Evolutionary conservation across 1,140 invertebrate species (phyloP), one percentile per base, ranked within the genome.

Genomic region (Chrysoperla carnea): DNA sequence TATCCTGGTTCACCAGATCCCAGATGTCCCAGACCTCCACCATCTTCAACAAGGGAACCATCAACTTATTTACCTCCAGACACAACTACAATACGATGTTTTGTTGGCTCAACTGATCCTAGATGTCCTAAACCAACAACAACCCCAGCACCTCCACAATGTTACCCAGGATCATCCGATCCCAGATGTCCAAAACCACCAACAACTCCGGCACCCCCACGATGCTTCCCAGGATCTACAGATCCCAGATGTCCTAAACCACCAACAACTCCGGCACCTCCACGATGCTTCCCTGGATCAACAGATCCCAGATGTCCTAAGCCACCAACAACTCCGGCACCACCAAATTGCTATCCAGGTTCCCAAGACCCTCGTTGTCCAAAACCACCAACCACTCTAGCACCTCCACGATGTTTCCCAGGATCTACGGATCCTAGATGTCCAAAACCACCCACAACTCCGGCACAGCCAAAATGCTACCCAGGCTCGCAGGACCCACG

Each of bases 81-180:
- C 31, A 42, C 39, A 33, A 43, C 28, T 39, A 48, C 33, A 12
- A 6, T 27, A 14, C 47, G 37, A 35, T 60, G 50, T 40, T 52
- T 56, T 45, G 60, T 62, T 11, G 61, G 61, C 6, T 56, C 56
- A 0, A 45, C 47, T 1, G 62, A 65, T 42, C 58, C 64, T 8
- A 43, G 50, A 40, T 67, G 65, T 37, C 44, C 42, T 8, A 48
- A 52, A 38, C 52, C 56, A 17, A 42, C 45, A 11, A 46, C 46
- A 6, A 14, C 40, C 1, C 44, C 46, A 8, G 43, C 49, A 17
- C 12, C 47, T 15, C 48, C 48, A 37, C 49, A 47, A 38, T 55
- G 57, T 43, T 59, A 55, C 44, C 57, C 56, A 43, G 58, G 59
- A n/a, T 56, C 55, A 27, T 50, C 40, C 8, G 61, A 59, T 50